phyloP scores from a whole-genome alignment of 2,888 invertebrate genomes.

The Iselma pallidipennis region DNA sequence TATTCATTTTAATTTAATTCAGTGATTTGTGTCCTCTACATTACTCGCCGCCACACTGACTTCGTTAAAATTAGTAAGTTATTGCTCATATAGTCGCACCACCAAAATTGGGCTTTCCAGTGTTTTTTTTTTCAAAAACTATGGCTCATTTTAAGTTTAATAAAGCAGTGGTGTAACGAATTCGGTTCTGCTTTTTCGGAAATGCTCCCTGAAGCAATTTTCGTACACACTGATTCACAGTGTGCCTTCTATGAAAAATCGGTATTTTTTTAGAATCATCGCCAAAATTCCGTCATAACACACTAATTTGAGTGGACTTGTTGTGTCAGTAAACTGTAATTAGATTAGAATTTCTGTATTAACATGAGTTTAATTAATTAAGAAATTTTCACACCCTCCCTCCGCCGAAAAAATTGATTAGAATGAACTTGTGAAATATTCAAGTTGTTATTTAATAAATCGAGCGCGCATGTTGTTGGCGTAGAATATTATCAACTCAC shows the following conservation, averaged over 20 bases:
- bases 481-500: constrained; percentile 29
- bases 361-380: too few relatives aligned
- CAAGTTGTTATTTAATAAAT: constrained; percentile 11
- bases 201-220: background rate
- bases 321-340: too few relatives aligned
- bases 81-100: background rate
- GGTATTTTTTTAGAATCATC: background rate
- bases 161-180: too few relatives aligned
- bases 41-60: background rate
- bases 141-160: too few relatives aligned
- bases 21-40: background rate
- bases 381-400: too few relatives aligned
- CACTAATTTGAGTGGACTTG: too few relatives aligned
- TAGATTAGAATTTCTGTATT: too few relatives aligned
- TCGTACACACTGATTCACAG: background rate
- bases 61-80: background rate
- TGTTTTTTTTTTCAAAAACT: too few relatives aligned
- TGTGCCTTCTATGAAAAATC: too few relatives aligned
- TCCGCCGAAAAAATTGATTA: background rate
- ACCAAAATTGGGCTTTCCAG: too few relatives aligned
- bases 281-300: background rate
- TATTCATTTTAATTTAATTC: too few relatives aligned
- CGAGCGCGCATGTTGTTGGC: constrained; percentile 32
- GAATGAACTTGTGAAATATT: background rate
- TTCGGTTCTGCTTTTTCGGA: too few relatives aligned